These are phyloP conservation scores for Saimiri boliviensis DNA, from an alignment of 2,113 vertebrate genomes.

Conservation along the genomic window DNA sequence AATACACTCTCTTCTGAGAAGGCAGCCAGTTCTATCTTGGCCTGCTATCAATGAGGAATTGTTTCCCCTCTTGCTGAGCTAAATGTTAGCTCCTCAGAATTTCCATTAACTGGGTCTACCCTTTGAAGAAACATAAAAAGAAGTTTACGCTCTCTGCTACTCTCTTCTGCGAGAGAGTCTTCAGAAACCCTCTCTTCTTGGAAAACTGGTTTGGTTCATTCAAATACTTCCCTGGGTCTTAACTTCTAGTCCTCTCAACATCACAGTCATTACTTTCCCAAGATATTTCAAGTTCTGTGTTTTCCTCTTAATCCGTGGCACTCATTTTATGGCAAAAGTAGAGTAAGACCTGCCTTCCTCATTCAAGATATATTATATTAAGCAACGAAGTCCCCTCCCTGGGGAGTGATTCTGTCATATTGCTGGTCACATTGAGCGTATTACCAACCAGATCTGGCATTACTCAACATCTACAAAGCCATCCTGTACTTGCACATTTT, in stretches of 20 bases:
- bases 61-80: not conserved
- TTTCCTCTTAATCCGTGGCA: not conserved
- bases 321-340: not conserved
- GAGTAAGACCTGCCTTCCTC: not conserved
- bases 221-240: not conserved
- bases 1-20: not conserved
- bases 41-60: not conserved
- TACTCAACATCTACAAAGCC: not conserved
- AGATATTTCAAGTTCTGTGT: not conserved
- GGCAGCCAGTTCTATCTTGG: not conserved
- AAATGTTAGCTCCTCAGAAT: not conserved
- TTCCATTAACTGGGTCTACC: not conserved
- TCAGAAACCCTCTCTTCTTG: not conserved
- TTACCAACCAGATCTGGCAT: not conserved
- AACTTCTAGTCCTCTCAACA: not conserved
- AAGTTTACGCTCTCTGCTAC: not conserved
- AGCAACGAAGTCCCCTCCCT: not conserved
- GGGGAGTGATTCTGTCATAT: not conserved
- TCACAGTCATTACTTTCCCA: not conserved
- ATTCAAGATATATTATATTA: not conserved
- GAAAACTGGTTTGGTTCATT: not conserved
- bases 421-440: accelerated
- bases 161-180: not conserved
- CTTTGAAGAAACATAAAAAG: not conserved
- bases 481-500: not conserved